These are phyloP conservation scores for Heliconius nattereri DNA, from an alignment of 1,140 invertebrate genomes.

Conservation along the genomic window DNA sequence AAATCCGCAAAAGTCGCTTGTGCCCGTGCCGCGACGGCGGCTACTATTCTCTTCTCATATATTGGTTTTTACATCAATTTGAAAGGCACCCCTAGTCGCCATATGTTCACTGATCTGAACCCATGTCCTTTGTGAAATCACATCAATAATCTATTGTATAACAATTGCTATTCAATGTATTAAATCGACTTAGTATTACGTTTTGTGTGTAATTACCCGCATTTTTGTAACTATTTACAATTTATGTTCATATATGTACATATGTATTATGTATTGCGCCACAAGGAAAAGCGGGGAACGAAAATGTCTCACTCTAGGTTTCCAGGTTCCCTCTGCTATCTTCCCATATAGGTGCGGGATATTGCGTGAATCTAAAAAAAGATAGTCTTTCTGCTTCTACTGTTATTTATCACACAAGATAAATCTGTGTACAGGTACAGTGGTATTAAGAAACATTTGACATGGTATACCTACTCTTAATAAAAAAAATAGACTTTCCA, in stretches of 20 bases:
- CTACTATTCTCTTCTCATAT: not conserved
- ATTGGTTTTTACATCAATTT: not conserved
- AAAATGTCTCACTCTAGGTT: too few species aligned
- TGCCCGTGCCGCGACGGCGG: not conserved
- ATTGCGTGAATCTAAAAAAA: too few species aligned
- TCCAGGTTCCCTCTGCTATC: too few species aligned
- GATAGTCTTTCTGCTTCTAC: too few species aligned
- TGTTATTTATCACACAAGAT: too few species aligned
- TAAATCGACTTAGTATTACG: not conserved
- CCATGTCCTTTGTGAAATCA: slow-evolving; percentile 3
- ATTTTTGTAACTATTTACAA: not conserved
- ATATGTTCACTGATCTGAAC: slow-evolving; percentile 6
- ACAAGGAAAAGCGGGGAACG: too few species aligned
- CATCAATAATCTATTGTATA: not conserved
- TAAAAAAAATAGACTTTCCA: too few species aligned
- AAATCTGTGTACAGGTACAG: too few species aligned
- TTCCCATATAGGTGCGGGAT: too few species aligned
- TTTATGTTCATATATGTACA: not conserved
- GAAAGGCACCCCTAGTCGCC: not conserved
- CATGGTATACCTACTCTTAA: too few species aligned
- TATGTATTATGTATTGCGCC: too few species aligned
- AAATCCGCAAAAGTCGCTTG: not conserved
- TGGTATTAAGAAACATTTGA: too few species aligned
- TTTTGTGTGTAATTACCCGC: slow-evolving; percentile 1
- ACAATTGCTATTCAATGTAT: not conserved